Conservation (phyloP, 2,888 invertebrate species). For the Scaptomyza caliginosa region DNA sequence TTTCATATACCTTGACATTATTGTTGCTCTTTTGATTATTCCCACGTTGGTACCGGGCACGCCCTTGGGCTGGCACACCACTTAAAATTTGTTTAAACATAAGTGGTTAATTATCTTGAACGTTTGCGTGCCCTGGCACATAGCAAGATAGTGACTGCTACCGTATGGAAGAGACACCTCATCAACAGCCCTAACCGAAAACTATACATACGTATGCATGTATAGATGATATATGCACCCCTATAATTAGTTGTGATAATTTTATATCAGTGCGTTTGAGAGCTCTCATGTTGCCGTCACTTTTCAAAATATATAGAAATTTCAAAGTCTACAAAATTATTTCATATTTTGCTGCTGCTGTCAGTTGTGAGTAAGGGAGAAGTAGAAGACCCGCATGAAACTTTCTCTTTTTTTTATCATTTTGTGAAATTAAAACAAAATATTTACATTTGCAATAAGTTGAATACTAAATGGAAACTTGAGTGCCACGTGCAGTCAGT, state of each 20-base stretch:
- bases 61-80: conserved; percentile 52
- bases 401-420: conserved; percentile 59
- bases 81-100: conserved; percentile 79
- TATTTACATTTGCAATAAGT: conserved; percentile 77
- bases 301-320: conserved; percentile 12
- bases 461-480: conserved; percentile 34
- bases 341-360: conserved; percentile 21
- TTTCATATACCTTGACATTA: conserved; percentile 15
- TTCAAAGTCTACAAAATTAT: conserved; percentile 30
- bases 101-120: conserved; percentile 80
- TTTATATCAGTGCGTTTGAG: conserved; percentile 66
- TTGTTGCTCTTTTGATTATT: conserved; percentile 60
- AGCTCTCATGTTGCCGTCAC: conserved; percentile 45
- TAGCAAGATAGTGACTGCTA: conserved; percentile 35
- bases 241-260: conserved; percentile 75
- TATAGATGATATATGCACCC: conserved; percentile 42
- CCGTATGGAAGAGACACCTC: conserved; percentile 49
- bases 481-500: conserved; percentile 31
- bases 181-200: conserved; percentile 20
- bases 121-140: conserved; percentile 61
- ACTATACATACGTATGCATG: background rate
- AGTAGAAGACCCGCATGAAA: conserved; percentile 58
- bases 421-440: conserved; percentile 72
- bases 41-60: conserved; percentile 60
- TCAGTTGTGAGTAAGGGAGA: conserved; percentile 8